These are phyloP conservation scores for Pangasius macronema DNA, from an alignment of 2,797 vertebrate species.

Conservation along the genomic window DNA sequence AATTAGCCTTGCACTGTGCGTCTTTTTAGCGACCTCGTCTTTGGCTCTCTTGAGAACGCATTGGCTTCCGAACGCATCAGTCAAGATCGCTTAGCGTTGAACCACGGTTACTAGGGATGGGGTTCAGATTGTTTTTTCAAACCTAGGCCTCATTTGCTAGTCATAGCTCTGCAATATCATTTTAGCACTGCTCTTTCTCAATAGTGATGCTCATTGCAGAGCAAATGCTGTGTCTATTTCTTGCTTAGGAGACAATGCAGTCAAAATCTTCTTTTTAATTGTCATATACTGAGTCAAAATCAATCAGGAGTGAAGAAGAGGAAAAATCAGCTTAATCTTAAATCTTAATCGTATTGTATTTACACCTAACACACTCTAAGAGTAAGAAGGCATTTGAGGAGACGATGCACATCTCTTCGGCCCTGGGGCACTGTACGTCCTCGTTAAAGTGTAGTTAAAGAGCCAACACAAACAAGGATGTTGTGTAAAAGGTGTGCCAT, in stretches of 20 bases:
- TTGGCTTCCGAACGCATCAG: conserved; percentile 33
- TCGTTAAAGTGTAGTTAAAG: conserved; percentile 52
- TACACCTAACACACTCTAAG: not conserved
- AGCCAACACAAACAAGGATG: conserved; percentile 44
- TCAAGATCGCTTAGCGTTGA: conserved; percentile 40
- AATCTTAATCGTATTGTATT: not conserved
- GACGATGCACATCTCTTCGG: conserved; percentile 47
- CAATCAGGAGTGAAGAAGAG: not conserved
- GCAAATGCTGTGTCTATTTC: conserved; percentile 2
- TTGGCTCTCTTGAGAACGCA: conserved; percentile 24
- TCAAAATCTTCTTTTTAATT: conserved; percentile 22
- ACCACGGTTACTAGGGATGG: conserved; percentile 31
- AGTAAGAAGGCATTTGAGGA: conserved; percentile 21
- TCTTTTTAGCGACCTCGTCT: conserved; percentile 38
- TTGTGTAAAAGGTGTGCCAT: conserved; percentile 56
- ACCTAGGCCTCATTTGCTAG: conserved; percentile 2
- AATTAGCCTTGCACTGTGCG: conserved; percentile 49
- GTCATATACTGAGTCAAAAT: not conserved
- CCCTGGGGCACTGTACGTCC: conserved; percentile 56
- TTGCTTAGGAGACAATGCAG: conserved; percentile 14
- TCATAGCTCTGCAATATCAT: conserved; percentile 27
- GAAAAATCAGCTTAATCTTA: conserved; percentile 1
- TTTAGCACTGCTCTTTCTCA: conserved; percentile 12
- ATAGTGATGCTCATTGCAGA: not conserved
- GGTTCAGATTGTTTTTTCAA: conserved; percentile 33